A percentile compares a stretch with the other conserved stretches of the same genome.
Conservation (phyloP, 2,113 vertebrate species). For the Cynoglossus semilaevis region DNA sequence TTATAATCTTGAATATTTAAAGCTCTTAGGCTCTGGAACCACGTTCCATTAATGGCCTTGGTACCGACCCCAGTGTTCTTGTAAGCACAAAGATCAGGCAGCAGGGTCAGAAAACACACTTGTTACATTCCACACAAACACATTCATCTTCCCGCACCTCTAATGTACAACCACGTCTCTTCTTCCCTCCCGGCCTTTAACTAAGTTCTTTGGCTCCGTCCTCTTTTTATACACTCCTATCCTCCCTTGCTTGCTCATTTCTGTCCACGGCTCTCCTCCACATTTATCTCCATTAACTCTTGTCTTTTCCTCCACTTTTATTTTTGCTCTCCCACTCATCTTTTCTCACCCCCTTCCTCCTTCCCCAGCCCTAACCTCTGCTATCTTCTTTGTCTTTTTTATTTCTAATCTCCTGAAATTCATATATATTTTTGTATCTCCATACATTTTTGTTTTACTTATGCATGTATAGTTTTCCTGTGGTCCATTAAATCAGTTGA, state of each 20-base stretch:
- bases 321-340: slow-evolving; percentile 20
- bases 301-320: slow-evolving; percentile 12
- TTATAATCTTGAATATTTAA: too few species aligned
- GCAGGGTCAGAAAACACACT: not conserved
- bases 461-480: slow-evolving; percentile 30
- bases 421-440: not conserved
- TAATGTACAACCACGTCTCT: not conserved
- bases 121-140: not conserved
- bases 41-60: too few species aligned
- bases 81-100: slow-evolving; percentile 27
- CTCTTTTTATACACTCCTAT: not conserved
- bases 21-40: too few species aligned
- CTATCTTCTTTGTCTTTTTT: slow-evolving; percentile 12
- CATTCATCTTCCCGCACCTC: not conserved
- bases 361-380: not conserved
- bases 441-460: not conserved
- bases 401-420: not conserved
- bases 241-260: not conserved
- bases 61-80: not conserved
- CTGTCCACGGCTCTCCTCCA: slow-evolving; percentile 1
- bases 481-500: slow-evolving; percentile 57
- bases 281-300: slow-evolving; percentile 49
- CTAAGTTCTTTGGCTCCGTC: not conserved
- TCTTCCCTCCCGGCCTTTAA: not conserved
- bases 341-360: not conserved